phyloP scores from a whole-genome alignment of 1,140 invertebrate species.

The Drosophila saltans region DNA sequence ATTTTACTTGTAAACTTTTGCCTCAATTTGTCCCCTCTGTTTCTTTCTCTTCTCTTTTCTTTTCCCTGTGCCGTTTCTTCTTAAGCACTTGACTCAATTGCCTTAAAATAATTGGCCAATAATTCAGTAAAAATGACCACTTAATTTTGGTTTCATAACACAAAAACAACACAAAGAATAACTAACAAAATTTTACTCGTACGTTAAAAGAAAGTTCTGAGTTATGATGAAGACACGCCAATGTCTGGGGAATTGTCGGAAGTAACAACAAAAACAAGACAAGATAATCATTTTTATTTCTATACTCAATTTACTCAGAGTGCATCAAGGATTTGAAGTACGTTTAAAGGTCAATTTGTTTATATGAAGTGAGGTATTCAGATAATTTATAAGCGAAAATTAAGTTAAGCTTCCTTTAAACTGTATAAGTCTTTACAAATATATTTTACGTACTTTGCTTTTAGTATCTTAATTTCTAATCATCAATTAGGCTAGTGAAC shows the following conservation, averaged over 20 bases:
- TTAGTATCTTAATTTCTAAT: no score
- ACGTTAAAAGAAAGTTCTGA: conserved; percentile 23
- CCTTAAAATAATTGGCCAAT: conserved; percentile 80
- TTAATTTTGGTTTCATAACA: conserved; percentile 75
- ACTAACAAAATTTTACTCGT: conserved; percentile 5
- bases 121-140: conserved; percentile 79
- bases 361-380: not conserved
- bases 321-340: conserved; percentile 43
- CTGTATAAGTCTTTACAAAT: no score
- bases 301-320: conserved; percentile 46
- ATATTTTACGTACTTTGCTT: no score
- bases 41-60: not conserved
- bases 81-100: conserved; percentile 71
- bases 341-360: conserved; percentile 56
- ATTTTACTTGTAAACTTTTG: conserved; percentile 68
- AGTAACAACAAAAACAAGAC: conserved; percentile 19
- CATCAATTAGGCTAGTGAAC: not conserved
- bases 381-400: no score
- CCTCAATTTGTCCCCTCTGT: not conserved
- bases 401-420: no score
- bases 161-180: conserved; percentile 1
- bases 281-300: conserved; percentile 25
- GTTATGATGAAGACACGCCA: conserved; percentile 45
- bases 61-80: not conserved
- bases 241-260: conserved; percentile 67